Percentiles rank a stretch among this genome's conserved stretches.
Conservation (phyloP, 2,113 vertebrate genomes). For the Calidris pugnax region DNA sequence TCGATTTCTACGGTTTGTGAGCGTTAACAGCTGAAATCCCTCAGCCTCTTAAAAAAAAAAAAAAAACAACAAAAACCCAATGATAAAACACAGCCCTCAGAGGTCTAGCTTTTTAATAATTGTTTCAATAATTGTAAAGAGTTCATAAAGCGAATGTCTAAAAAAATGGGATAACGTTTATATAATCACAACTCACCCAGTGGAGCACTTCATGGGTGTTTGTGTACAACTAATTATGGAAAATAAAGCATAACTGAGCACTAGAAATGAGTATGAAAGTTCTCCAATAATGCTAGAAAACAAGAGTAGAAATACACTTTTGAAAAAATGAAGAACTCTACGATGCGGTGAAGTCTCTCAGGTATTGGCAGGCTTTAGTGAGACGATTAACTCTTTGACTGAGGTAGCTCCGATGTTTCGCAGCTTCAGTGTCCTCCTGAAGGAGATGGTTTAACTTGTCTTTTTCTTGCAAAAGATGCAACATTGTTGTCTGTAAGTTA, state of each 20-base stretch:
- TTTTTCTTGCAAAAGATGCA: slow-evolving; percentile 80
- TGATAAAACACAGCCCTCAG: not conserved
- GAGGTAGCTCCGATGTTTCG: slow-evolving; percentile 69
- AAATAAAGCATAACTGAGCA: not conserved
- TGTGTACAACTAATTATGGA: not conserved
- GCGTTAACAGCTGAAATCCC: not conserved
- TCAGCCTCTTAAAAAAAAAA: not conserved
- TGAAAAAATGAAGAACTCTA: not conserved
- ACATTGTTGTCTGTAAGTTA: slow-evolving; percentile 77
- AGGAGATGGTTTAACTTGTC: slow-evolving; percentile 68
- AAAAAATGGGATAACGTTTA: not conserved
- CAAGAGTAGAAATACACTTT: not conserved
- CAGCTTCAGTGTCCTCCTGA: slow-evolving; percentile 77
- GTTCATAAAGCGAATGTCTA: not conserved
- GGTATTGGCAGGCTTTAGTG: slow-evolving; percentile 69
- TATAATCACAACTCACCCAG: not conserved
- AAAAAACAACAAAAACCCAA: not conserved
- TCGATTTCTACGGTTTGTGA: not conserved
- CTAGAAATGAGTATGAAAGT: not conserved
- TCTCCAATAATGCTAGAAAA: not conserved
- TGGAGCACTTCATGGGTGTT: not conserved
- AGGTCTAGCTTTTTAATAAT: not conserved
- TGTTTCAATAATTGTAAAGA: not conserved
- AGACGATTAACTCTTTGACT: slow-evolving; percentile 71
- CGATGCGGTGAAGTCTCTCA: slow-evolving; percentile 53